Base-by-base conservation (phyloP, 2,888 invertebrate genomes). In the Lasioglossum figueresi region DNA sequence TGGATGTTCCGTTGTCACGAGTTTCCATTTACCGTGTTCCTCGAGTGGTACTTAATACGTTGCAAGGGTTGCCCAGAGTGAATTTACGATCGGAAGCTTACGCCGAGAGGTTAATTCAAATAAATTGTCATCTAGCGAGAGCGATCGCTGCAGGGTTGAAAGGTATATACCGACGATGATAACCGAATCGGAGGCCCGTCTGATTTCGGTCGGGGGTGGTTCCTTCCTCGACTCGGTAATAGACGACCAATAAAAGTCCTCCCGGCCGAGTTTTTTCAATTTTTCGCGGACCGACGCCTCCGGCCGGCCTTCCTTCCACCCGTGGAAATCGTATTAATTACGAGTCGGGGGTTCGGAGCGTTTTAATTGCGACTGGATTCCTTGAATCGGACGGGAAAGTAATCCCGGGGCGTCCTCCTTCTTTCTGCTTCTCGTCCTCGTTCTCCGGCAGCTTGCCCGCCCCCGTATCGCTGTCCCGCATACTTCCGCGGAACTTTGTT, bases 401-500 rank as follows among this genome's bases (percentile, higher is more conserved):
- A 84, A 84, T 84, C 63, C 71, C 12, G 23, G 23, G 8, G 48
- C 72, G 43, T 52, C 45, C 23, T 37, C 4, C 6, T 19, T 31
- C 56, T 78, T 14, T 66, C 66, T 31, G 68, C 37, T 76, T n/a
- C 66, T n/a, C 34, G 48, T 37, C 14, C 73, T 56, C 23, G 45
- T n/a, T 52, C 71, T 72, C 45, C 70, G 23, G 4, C 70, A 19
- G n/a, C 37, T 14, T 5, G 23, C 10, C 16, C 37, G 23, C 19
- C 66, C 40, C n/a, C n/a, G 80, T 79, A 79, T 82, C 79, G 79
- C 71, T 68, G 72, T 31, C 43, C 73, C 59, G 86, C 86, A 86
- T 87, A 87, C 86, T 82, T 87, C 77, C 77, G 80, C 77, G 43
- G 43, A 87, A 87, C 86, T 87, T 87, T 87, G 86, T 87, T 87